Percentiles rank a stretch among this genome's conserved stretches.
Conservation (phyloP, 2,797 vertebrate species). For the Cyclura pinguis region DNA sequence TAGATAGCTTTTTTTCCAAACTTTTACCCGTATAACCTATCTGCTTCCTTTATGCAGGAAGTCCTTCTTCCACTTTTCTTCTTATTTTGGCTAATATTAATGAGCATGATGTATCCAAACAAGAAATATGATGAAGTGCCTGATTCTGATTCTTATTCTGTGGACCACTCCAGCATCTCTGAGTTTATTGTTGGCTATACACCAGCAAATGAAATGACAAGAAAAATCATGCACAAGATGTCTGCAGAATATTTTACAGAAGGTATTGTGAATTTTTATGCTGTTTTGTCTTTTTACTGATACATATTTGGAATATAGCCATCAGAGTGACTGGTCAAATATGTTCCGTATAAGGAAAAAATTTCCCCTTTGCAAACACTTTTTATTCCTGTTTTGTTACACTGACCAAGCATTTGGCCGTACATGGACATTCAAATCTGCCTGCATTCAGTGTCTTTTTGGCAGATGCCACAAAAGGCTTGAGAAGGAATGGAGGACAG, state of each 20-base stretch:
- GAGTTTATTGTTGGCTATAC: slow-evolving; percentile 88
- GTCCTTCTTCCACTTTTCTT: slow-evolving; percentile 81
- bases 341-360: background rate
- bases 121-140: slow-evolving; percentile 74
- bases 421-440: background rate
- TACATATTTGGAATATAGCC: background rate
- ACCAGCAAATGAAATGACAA: slow-evolving; percentile 85
- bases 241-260: slow-evolving; percentile 78
- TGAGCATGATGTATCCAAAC: slow-evolving; percentile 84
- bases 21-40: background rate
- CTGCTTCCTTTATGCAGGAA: slow-evolving; percentile 71
- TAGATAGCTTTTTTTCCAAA: accelerated
- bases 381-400: background rate
- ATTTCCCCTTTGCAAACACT: background rate
- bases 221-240: slow-evolving; percentile 90
- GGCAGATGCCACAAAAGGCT: too few species aligned
- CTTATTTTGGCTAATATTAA: slow-evolving; percentile 82
- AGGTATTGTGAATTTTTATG: slow-evolving; percentile 63
- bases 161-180: slow-evolving; percentile 72
- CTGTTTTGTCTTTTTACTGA: background rate
- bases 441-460: background rate
- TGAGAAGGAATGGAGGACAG: too few species aligned
- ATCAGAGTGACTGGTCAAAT: accelerated
- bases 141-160: slow-evolving; percentile 69
- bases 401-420: background rate